A percentile compares a stretch with the other conserved stretches of the same genome.
These are phyloP conservation scores for Myathropa florea DNA, from an alignment of 2,888 invertebrate species.

Conservation along the genomic window DNA sequence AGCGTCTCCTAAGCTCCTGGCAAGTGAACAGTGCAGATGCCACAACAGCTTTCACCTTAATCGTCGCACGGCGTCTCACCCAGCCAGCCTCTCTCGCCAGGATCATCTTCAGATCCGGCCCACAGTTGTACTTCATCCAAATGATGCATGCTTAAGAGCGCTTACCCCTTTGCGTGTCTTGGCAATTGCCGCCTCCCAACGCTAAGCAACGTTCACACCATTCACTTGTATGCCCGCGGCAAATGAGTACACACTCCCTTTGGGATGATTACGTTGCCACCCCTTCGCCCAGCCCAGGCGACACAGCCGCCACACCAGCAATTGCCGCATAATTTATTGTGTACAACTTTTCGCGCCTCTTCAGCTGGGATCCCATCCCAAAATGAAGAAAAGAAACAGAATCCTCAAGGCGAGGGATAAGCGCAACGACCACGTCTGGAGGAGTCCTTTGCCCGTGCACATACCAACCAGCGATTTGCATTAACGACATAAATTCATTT, in stretches of 20 bases:
- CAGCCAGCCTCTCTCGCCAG: neutral
- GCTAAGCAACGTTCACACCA: slow-evolving; percentile 34
- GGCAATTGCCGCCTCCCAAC: neutral
- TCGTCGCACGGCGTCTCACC: neutral
- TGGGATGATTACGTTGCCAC: slow-evolving; percentile 20
- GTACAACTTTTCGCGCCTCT: slow-evolving; percentile 45
- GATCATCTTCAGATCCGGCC: neutral
- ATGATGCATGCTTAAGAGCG: neutral
- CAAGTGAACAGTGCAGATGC: neutral
- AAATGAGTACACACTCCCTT: slow-evolving; percentile 26
- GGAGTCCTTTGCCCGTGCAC: slow-evolving; percentile 27
- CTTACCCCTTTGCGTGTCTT: neutral
- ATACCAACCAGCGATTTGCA: slow-evolving; percentile 50
- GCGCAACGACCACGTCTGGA: slow-evolving; percentile 26
- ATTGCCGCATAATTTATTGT: slow-evolving; percentile 59
- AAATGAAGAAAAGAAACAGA: neutral
- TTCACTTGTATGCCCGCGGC: slow-evolving; percentile 25
- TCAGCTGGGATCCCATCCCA: slow-evolving; percentile 2
- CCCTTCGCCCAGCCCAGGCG: neutral
- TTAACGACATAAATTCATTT: slow-evolving; percentile 59
- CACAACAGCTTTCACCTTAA: neutral
- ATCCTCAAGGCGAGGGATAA: slow-evolving; percentile 39
- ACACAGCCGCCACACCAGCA: slow-evolving; percentile 27
- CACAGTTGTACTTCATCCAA: neutral
- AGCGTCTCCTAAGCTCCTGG: neutral